phyloP scores from a whole-genome alignment of 2,113 vertebrate species.

The Eudyptes chrysolophus region DNA sequence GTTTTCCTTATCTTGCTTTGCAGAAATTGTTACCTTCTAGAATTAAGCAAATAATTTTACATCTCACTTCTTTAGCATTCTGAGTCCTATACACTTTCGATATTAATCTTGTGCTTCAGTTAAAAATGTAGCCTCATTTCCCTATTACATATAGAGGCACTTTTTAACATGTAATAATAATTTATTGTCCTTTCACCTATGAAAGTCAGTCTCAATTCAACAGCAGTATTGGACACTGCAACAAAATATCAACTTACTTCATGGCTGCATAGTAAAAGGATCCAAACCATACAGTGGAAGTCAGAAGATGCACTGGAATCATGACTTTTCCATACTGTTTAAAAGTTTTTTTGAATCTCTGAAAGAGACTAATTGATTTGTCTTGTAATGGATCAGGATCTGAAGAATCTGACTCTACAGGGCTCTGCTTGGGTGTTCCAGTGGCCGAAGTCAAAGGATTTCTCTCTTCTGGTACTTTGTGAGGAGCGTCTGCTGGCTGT shows the following conservation, averaged over 20 bases:
- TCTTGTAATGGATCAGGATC: conserved; percentile 93
- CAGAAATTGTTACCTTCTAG: background rate
- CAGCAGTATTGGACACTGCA: background rate
- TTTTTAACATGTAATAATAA: background rate
- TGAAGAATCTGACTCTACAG: conserved; percentile 24
- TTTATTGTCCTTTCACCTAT: background rate
- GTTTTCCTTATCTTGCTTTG: background rate
- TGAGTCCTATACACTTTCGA: background rate
- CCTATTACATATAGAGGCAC: background rate
- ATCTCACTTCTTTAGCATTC: background rate
- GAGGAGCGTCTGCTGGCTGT: background rate
- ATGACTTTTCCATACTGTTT: conserved; percentile 97
- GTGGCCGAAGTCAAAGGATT: background rate
- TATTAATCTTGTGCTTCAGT: background rate
- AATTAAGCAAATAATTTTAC: background rate
- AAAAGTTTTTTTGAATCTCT: conserved; percentile 95
- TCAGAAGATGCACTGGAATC: conserved; percentile 93
- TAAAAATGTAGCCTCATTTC: background rate
- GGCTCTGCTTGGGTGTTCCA: conserved; percentile 2
- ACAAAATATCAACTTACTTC: conserved; percentile 84
- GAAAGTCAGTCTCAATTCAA: background rate
- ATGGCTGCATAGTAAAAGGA: conserved; percentile 96
- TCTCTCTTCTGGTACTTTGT: conserved; percentile 15
- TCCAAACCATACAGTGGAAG: conserved; percentile 92
- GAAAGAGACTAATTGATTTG: conserved; percentile 87